phyloP scores from a whole-genome alignment of 2,797 vertebrate genomes.

The Clangula hyemalis region DNA sequence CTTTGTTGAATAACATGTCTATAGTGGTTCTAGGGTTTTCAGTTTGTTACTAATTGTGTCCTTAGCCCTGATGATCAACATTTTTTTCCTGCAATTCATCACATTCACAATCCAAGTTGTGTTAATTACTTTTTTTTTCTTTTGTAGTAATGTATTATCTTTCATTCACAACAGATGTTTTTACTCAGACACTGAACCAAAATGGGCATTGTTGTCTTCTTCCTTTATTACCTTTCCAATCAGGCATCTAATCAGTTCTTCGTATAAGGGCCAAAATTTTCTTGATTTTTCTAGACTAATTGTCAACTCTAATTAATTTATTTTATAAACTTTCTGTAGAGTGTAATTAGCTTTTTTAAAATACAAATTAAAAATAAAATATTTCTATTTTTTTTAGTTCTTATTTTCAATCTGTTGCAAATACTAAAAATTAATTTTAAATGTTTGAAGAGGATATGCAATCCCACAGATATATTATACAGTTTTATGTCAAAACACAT shows the following conservation, averaged over 20 bases:
- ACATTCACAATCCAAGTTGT: not conserved
- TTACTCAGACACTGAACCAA: not conserved
- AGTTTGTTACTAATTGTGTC: not conserved
- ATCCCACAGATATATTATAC: not conserved
- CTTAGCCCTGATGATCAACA: not conserved
- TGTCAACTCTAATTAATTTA: not conserved
- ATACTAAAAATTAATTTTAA: not conserved
- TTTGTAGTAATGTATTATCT: not conserved
- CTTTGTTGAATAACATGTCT: not conserved
- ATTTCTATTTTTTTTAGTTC: not conserved
- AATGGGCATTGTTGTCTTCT: not conserved
- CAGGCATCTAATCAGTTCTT: not conserved
- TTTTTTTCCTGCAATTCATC: not conserved
- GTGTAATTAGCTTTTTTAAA: not conserved
- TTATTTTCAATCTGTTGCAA: not conserved
- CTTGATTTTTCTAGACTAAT: not conserved
- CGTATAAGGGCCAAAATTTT: rapidly evolving
- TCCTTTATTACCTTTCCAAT: not conserved
- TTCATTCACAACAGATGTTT: not conserved
- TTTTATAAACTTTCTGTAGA: not conserved
- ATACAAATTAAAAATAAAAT: not conserved
- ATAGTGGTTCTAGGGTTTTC: not conserved
- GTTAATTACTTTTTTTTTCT: not conserved
- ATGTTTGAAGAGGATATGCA: not conserved
- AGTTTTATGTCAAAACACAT: not conserved